phyloP scores from a whole-genome alignment of 1,140 invertebrate genomes.

The Lethrus apterus region DNA sequence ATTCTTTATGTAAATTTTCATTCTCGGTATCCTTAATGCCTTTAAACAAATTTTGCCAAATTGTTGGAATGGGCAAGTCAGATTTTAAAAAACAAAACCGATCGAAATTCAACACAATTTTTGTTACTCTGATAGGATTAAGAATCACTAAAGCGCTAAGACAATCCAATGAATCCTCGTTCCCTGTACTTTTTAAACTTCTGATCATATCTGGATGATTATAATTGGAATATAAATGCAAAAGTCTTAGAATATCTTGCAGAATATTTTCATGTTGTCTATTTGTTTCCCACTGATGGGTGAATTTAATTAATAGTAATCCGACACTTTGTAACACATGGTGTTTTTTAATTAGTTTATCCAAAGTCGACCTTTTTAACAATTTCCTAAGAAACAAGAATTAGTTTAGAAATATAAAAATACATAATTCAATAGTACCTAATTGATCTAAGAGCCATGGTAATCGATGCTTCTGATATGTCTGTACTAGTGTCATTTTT shows the following conservation, averaged over 20 bases:
- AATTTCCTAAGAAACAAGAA: conserved; percentile 21
- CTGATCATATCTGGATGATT: conserved; percentile 15
- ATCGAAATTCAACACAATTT: conserved; percentile 36
- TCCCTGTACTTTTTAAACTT: conserved; percentile 23
- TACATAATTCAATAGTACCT: conserved; percentile 21
- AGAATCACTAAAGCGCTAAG: conserved; percentile 27
- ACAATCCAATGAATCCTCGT: conserved; percentile 29
- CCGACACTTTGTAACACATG: conserved; percentile 31
- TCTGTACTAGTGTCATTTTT: conserved; percentile 13
- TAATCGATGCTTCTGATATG: conserved; percentile 27
- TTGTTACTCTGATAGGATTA: conserved; percentile 28
- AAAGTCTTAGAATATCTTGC: conserved; percentile 28
- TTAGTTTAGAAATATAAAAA: conserved; percentile 8
- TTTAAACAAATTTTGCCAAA: conserved; percentile 28
- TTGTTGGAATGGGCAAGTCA: conserved; percentile 33
- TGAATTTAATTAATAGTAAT: conserved; percentile 31
- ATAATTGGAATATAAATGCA: conserved; percentile 32
- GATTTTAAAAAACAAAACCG: conserved; percentile 25
- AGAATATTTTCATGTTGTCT: conserved; percentile 28
- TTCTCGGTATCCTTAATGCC: conserved; percentile 2
- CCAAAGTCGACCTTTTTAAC: conserved; percentile 23
- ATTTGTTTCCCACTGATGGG: conserved; percentile 23
- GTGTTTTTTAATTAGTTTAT: conserved; percentile 25
- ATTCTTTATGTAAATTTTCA: conserved; percentile 17
- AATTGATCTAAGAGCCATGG: conserved; percentile 26